A percentile compares a stretch with the other conserved stretches of the same genome.
Conservation (phyloP, 1,140 invertebrate species). For the Tyrophagus putrescentiae region DNA sequence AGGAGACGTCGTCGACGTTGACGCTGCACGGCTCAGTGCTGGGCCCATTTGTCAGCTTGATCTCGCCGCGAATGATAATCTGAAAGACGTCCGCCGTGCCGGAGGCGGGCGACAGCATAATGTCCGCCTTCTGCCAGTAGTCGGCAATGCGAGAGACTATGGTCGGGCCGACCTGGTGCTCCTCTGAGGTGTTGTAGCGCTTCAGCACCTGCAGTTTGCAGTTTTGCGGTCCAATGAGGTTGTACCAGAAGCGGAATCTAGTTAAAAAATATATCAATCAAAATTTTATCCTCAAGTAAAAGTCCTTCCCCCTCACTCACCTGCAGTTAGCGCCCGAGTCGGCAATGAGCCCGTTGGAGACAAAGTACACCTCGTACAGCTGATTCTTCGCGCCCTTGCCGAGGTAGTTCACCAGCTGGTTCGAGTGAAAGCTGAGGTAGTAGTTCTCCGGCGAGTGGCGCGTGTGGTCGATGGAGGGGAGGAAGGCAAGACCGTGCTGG, state of each 20-base stretch:
- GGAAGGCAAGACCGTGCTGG: background rate
- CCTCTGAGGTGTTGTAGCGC: background rate
- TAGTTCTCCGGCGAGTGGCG: background rate
- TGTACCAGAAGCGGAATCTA: conserved; percentile 3
- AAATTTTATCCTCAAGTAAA: background rate
- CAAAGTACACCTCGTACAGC: background rate
- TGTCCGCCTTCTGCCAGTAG: background rate
- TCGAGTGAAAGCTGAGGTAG: conserved; percentile 5
- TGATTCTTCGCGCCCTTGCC: background rate
- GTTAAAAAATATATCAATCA: background rate
- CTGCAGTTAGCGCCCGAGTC: background rate
- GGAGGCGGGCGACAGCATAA: background rate
- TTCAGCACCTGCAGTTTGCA: background rate
- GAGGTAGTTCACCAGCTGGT: background rate
- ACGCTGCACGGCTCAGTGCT: conserved; percentile 19
- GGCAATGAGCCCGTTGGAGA: background rate
- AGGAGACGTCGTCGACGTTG: conserved; percentile 24
- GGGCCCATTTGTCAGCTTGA: background rate
- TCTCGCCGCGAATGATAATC: background rate
- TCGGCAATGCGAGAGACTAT: background rate
- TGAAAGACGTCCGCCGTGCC: background rate
- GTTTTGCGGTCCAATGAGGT: background rate
- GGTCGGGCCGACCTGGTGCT: background rate
- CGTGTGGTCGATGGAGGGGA: conserved; percentile 9
- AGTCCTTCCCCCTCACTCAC: background rate